phyloP scores from a whole-genome alignment of 1,140 invertebrate genomes.

The Aporrectodea caliginosa region DNA sequence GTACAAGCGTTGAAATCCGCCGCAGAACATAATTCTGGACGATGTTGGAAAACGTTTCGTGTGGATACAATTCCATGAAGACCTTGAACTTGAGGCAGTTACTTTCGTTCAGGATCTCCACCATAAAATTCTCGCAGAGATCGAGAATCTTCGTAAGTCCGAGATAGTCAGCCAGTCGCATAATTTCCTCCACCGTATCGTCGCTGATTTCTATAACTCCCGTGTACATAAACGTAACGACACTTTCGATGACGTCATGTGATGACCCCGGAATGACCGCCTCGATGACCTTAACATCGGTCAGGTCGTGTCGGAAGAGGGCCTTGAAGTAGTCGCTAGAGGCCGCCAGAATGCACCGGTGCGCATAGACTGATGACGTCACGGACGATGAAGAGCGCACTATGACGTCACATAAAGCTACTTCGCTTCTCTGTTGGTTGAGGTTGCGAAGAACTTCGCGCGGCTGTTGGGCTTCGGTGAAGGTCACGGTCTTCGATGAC shows the following conservation, averaged over 20 bases:
- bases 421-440: not conserved
- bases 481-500: no score
- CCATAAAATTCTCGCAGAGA: not conserved
- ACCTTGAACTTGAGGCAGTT: not conserved
- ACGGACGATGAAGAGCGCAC: not conserved
- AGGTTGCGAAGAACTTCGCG: not conserved
- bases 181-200: not conserved
- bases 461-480: not conserved
- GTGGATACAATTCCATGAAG: not conserved
- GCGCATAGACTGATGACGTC: not conserved
- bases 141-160: not conserved
- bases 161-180: not conserved
- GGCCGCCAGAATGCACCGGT: not conserved
- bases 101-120: not conserved
- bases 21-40: not conserved
- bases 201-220: not conserved
- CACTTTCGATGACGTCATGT: not conserved
- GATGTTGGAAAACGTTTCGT: not conserved
- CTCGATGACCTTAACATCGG: not conserved
- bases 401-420: not conserved
- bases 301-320: not conserved
- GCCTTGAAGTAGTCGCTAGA: not conserved
- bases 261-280: not conserved
- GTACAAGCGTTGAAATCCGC: not conserved
- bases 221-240: not conserved